Evolutionary conservation across 2,888 invertebrate genomes (phyloP), one percentile per base, ranked within the genome.

Genomic region (Pharmacophagus antenor): DNA sequence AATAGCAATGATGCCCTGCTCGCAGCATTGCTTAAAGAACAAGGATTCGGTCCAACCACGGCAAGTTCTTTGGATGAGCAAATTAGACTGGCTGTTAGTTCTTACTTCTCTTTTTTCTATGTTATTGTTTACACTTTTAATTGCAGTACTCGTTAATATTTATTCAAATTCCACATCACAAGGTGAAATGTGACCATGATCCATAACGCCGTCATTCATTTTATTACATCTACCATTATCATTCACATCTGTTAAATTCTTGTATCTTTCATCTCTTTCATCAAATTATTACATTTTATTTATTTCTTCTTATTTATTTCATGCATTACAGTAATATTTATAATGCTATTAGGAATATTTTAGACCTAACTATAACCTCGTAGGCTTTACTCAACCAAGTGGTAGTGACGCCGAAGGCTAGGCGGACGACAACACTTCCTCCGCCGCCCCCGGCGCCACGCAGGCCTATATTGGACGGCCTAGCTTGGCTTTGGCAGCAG

Each of bases 11-110:
- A 95, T 63, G 95, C 95, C 0, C 82, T 95, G 63, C 85, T 95
- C 23, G 94, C 95, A 0, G 93, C 94, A 2, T 80, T 95, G 57
- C 82, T 95, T 52, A 94, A 94, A 81, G 93, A 94, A 70, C 93
- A 94, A 73, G 95, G 95, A 44, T 94, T 95, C 68, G 94, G 93
- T 61, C 95, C 95, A 3, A 91, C 93, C n/a, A 94, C 94, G 63
- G 94, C 94, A 68, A 92, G 92, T 82, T 88, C 91, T 58, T 81
- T 93, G 72, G 91, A 92, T 70, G 92, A 92, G 70, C 92, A 93
- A 82, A 80, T 92, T 58, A 86, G 90, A 76, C 85, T 90, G 62
- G 87, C 91, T 76, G 93, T 93, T 81, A 91, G 92, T 91, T 67
- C 62, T 68, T 63, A 69, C 22, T 53, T 46, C 42, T 53, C 27